A percentile compares a stretch with the other conserved stretches of the same genome.
Evolutionary conservation across 2,888 invertebrate genomes (phyloP).

Genomic region (Gari tellinella): DNA sequence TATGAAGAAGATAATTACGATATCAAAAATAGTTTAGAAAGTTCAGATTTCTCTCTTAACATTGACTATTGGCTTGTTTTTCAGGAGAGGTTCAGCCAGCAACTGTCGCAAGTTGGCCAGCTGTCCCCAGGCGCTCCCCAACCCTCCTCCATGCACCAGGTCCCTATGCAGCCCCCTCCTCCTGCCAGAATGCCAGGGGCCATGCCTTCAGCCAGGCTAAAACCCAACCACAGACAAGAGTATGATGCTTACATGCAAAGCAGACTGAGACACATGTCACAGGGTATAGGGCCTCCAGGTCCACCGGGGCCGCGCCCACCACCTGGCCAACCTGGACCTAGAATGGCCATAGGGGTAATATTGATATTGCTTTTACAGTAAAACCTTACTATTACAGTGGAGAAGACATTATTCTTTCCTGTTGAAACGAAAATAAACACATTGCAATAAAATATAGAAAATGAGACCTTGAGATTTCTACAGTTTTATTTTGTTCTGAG

Average conservation of each 20-base stretch:
- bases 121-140: conserved; percentile 29
- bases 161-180: conserved; percentile 39
- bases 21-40: no score
- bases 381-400: no score
- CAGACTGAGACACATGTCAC: conserved; percentile 73
- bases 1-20: no score
- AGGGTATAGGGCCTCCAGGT: conserved; percentile 45
- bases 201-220: conserved; percentile 56
- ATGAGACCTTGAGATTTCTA: no score
- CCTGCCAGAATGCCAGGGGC: conserved; percentile 57
- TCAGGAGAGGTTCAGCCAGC: conserved; percentile 72
- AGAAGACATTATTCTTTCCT: no score
- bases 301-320: conserved; percentile 52
- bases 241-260: conserved; percentile 83
- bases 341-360: conserved; percentile 69
- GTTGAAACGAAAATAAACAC: no score
- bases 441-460: no score
- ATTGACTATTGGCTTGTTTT: no score
- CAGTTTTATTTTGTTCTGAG: no score
- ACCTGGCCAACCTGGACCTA: conserved; percentile 80
- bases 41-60: no score
- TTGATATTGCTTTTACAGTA: neutral
- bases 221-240: conserved; percentile 76
- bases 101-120: conserved; percentile 54
- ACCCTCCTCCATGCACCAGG: conserved; percentile 10